Evolutionary conservation across 2,797 vertebrate species (phyloP).

Genomic region (Tauraco hartlaubi): DNA sequence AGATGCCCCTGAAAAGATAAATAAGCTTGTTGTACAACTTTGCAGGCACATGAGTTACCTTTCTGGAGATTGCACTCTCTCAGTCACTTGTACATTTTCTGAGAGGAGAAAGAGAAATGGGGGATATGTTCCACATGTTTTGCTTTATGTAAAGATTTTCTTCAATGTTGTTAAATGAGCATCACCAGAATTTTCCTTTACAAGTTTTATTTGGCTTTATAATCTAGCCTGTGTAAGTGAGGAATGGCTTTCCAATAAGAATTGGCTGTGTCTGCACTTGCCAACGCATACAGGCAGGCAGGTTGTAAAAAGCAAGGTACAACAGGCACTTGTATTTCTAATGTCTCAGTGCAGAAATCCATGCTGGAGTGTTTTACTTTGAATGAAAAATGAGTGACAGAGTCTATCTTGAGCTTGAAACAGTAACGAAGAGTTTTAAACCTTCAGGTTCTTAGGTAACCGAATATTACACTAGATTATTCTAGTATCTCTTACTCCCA

Average conservation of each 20-base stretch:
- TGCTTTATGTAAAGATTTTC: background rate
- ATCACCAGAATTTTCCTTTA: background rate
- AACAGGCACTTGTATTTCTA: background rate
- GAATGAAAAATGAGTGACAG: background rate
- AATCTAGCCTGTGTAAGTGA: background rate
- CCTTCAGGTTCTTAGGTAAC: background rate
- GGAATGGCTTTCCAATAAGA: background rate
- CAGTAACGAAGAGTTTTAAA: background rate
- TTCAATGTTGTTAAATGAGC: background rate
- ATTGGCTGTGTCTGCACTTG: background rate
- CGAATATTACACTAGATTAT: background rate
- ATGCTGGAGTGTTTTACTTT: background rate
- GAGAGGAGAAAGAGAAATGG: background rate
- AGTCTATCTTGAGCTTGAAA: background rate
- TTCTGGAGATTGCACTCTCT: background rate
- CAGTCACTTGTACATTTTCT: background rate
- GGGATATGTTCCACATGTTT: background rate
- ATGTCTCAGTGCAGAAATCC: background rate
- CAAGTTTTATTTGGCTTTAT: background rate
- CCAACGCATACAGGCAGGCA: background rate
- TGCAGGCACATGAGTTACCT: background rate
- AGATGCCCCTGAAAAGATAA: background rate
- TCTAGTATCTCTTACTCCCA: background rate
- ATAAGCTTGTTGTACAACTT: background rate
- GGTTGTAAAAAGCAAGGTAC: background rate